Base-by-base conservation (phyloP, 2,113 vertebrate genomes). In the Catagonus wagneri region DNA sequence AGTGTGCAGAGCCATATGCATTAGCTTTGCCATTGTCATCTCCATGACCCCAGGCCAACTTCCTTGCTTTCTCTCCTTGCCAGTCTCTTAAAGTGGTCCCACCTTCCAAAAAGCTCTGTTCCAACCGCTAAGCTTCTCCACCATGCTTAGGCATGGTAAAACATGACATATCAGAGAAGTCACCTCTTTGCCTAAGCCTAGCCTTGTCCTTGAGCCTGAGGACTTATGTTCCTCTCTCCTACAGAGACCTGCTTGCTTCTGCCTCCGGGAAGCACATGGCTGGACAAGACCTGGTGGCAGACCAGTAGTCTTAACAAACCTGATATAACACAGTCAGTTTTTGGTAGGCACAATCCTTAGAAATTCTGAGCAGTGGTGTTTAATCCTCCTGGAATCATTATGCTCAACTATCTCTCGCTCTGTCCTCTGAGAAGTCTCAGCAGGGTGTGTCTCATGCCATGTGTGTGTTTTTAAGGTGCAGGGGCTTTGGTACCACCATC, bases 321-420 rank as follows among this genome's bases (percentile, higher is more conserved):
- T 27, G n/a, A n/a, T 10, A 74, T 7, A 60, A 36, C 16, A 34
- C 44, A 61, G 13, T 89, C 84, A 76, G 61, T 86, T 63, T 75
- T 81, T 19, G 12, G 50, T 63, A 93, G 86, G 52, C 76, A 97
- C 81, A 93, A 89, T 81, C 32, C 52, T 60, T 84, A 54, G 71
- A 72, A 87, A 89, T 85, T 69, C 34, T 71, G 9, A 93, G 91
- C 74, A 80, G 78, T 34, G 34, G 11, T 65, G 39, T 60, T 85
- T 89, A 93, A 95, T 95, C 63, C 58, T 79, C 63, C 22, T 56
- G 32, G 50, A 56, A 56, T 96, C 95, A 96, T 96, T 93, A 89
- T 79, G 27, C 58, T 84, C 94, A 95, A 96, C 85, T 25, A 36
- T 96, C 94, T 89, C 86, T 91, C 7, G 5, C 44, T 89, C 72